Evolutionary conservation across 2,797 vertebrate species (phyloP).

Genomic region (Coreius guichenoti): DNA sequence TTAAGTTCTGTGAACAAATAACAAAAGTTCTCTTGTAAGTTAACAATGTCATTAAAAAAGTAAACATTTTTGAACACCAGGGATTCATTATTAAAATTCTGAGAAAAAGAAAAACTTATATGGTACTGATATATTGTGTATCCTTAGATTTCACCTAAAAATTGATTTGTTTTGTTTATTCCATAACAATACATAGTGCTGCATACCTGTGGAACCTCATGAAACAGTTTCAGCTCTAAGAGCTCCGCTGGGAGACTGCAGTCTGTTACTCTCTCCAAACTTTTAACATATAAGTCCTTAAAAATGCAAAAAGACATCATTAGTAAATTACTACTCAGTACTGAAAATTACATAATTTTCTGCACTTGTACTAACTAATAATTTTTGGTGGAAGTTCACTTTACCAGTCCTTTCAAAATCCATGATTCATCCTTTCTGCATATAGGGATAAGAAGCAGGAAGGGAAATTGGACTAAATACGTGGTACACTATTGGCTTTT

Average conservation of each 20-base stretch:
- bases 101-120: background rate
- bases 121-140: background rate
- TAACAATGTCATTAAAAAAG: background rate
- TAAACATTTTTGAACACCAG: background rate
- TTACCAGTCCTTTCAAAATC: constrained; percentile 94
- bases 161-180: background rate
- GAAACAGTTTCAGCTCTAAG: constrained; percentile 85
- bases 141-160: background rate
- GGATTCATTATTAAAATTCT: background rate
- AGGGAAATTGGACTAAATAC: background rate
- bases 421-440: constrained; percentile 90
- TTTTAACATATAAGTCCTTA: constrained; percentile 82
- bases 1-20: constrained; percentile 79
- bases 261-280: constrained; percentile 83
- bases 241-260: constrained; percentile 82
- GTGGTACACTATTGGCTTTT: background rate
- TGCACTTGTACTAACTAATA: background rate
- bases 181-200: background rate
- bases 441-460: constrained; percentile 54
- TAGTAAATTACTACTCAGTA: background rate
- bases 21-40: constrained; percentile 9
- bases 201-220: constrained; percentile 84
- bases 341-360: background rate
- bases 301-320: background rate
- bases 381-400: background rate